These are phyloP conservation scores for Eupleurogrammus muticus DNA, from an alignment of 2,797 vertebrate genomes.

Conservation along the genomic window DNA sequence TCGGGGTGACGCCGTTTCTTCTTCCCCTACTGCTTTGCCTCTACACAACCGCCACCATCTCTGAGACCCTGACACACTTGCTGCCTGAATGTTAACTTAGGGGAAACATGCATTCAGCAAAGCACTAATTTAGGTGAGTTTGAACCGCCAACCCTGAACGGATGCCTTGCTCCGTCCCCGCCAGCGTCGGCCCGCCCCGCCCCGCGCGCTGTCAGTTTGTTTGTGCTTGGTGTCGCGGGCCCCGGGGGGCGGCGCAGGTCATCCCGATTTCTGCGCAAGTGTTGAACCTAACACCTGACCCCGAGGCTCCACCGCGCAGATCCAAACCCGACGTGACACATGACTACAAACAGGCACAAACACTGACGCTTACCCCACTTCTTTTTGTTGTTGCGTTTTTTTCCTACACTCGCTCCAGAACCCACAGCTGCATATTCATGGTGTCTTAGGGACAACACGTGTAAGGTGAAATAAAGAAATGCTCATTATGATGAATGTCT, in stretches of 20 bases:
- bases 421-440: conserved; percentile 53
- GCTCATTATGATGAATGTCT: conserved; percentile 51
- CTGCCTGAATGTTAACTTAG: not conserved
- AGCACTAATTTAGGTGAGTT: not conserved
- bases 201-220: conserved; percentile 59
- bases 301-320: conserved; percentile 62
- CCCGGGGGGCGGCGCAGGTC: conserved; percentile 70
- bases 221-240: conserved; percentile 64
- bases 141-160: not conserved
- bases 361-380: conserved; percentile 3
- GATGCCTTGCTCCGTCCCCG: conserved; percentile 18
- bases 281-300: conserved; percentile 81
- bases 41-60: too few relatives aligned
- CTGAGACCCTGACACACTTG: conserved; percentile 15
- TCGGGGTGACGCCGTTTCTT: conserved; percentile 84
- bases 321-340: conserved; percentile 74
- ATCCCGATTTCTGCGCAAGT: conserved; percentile 73
- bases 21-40: conserved; percentile 34
- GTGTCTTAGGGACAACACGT: conserved; percentile 60
- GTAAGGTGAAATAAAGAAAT: conserved; percentile 59
- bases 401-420: not conserved
- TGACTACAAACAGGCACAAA: conserved; percentile 68
- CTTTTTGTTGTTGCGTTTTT: too few relatives aligned
- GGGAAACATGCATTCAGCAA: too few relatives aligned
- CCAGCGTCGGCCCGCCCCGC: conserved; percentile 47